Conservation (phyloP, 1,140 invertebrate genomes). For the Orius insidiosus region DNA sequence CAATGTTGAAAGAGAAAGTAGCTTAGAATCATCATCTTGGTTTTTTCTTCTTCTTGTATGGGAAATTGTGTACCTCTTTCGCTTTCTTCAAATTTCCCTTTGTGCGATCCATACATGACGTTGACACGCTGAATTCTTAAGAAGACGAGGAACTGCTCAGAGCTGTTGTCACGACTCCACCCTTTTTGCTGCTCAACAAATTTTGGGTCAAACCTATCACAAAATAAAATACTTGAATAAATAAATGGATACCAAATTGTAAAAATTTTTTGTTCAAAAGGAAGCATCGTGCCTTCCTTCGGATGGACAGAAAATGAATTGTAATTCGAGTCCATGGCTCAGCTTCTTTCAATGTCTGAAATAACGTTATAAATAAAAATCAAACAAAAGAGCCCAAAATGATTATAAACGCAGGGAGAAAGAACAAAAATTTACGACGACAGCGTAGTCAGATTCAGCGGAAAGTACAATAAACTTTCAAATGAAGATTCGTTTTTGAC, state of each 20-base stretch:
- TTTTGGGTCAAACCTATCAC: constrained; percentile 22
- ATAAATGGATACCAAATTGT: constrained; percentile 20
- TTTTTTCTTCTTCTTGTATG: too few species aligned
- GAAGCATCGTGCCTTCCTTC: constrained; percentile 21
- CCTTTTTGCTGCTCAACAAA: constrained; percentile 2
- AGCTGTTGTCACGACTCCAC: background rate
- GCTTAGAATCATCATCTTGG: too few species aligned
- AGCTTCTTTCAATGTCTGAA: constrained; percentile 12
- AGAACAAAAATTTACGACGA: too few species aligned
- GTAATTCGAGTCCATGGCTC: constrained; percentile 16
- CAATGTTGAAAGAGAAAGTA: too few species aligned
- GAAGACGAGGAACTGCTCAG: constrained; percentile 20
- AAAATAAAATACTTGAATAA: too few species aligned
- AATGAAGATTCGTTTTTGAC: constrained; percentile 22
- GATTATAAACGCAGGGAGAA: too few species aligned
- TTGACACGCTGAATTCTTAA: constrained; percentile 21
- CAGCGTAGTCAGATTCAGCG: constrained; percentile 19
- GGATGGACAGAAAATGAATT: constrained; percentile 21
- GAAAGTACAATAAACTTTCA: constrained; percentile 21
- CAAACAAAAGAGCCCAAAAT: background rate
- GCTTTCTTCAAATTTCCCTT: constrained; percentile 11
- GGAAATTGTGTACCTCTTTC: too few species aligned
- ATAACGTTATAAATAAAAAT: too few species aligned
- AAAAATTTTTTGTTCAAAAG: constrained; percentile 22
- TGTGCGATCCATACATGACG: constrained; percentile 14